Evolutionary conservation across 2,797 vertebrate species (phyloP), one percentile per base, ranked within the genome.

Genomic region (Vultur gryphus): DNA sequence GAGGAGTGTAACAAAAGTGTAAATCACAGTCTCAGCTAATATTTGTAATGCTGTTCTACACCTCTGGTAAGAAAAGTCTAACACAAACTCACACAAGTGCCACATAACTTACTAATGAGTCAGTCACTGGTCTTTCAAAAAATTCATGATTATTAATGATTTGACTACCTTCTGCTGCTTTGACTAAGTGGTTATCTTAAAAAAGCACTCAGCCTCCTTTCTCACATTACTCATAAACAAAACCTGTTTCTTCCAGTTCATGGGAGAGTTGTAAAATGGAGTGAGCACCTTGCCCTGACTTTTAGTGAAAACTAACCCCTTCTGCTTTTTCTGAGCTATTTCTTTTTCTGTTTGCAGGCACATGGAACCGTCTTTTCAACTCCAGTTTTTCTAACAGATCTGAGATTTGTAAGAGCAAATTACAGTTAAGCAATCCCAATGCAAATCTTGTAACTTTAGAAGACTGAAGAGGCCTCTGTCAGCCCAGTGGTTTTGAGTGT

Each of bases 191-290:
- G 37, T 61, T 93, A 37, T 87, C 94, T 80, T 85, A 95, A 93
- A 96, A 97, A 94, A 35, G 8, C 84, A 89, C 93, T 79, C 87
- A 85, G 71, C 48, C 82, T 97, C 83, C 84, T 96, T 96, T 95
- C 93, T 97, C 87, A 83, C 15, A 65, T 95, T 94, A 91, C 88
- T 95, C 95, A 58, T 11, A 92, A 92, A 87, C 49, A 95, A 91
- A 92, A 97, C 44, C 62, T 85, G 52, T 93, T 95, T 95, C 80
- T 70, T 83, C 84, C 55, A 44, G 6, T 44, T 93, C 62, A 61
- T 48, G 62, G 61, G 39, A 90, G 80, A 77, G 44, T 46, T 93
- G 52, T 71, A 71, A 95, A 92, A 88, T 49, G 17, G 80, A 93
- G 66, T 52, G 79, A 57, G n/a, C 39, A 31, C 6, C 57, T 95